A percentile compares a stretch with the other conserved stretches of the same genome.
These are phyloP conservation scores for Gymnocypris eckloni DNA, from an alignment of 2,797 vertebrate genomes.

Conservation along the genomic window DNA sequence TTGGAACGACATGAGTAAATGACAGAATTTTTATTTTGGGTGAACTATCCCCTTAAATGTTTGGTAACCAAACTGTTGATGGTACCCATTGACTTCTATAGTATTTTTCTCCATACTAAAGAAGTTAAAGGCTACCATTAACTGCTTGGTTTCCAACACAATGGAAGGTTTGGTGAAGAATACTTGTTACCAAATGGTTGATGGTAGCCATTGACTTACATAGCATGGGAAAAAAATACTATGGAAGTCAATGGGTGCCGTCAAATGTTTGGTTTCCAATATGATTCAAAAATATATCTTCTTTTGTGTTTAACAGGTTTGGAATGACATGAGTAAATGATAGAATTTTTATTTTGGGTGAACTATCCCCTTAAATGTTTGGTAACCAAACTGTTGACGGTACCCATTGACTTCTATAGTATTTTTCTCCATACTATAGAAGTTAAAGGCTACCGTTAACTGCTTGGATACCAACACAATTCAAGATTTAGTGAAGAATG, in stretches of 20 bases:
- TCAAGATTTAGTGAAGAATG: background rate
- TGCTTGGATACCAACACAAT: background rate
- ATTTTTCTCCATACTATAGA: background rate
- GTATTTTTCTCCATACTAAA: background rate
- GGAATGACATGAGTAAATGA: too few species aligned
- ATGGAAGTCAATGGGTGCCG: background rate
- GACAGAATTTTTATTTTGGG: too few species aligned
- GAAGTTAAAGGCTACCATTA: background rate
- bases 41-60: too few species aligned
- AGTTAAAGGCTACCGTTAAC: background rate
- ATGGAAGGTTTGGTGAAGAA: background rate
- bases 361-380: too few species aligned
- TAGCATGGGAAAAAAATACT: background rate
- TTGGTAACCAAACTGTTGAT: background rate
- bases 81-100: background rate
- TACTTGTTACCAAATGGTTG: background rate
- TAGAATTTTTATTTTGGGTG: too few species aligned
- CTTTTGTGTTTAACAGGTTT: background rate
- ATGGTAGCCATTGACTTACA: background rate
- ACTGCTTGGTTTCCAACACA: background rate
- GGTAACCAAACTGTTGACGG: background rate
- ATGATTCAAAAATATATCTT: background rate
- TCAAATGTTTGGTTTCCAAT: background rate
- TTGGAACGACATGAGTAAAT: too few species aligned
- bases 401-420: background rate